Base-by-base conservation (phyloP, 2,888 invertebrate species). In the Drosophila vallismaia region DNA sequence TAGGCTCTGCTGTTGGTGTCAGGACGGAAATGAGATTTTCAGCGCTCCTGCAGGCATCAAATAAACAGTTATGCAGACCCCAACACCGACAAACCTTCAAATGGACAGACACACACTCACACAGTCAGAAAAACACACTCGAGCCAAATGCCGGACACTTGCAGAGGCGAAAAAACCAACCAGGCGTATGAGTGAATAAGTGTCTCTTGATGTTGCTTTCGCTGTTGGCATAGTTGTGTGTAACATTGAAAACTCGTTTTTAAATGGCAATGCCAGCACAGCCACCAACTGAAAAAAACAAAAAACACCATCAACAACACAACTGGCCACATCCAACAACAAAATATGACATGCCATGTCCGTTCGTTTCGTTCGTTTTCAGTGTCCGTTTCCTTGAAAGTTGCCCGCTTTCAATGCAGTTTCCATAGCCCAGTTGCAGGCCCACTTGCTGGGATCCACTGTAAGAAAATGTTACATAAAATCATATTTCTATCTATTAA, bases 271-370 rank as follows among this genome's bases (percentile, higher is more conserved):
- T 48, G 62, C 74, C 72, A 52, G 63, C 24, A 45, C 36, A 28
- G 63, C 59, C 66, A 48, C 45, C 62, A 59, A 48, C 48, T 51
- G 52, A 53, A 74, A 72, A 68, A 75, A 51, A 60, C 28, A 14
- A 68, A 59, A 67, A 62, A 9, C 48, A 49, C 8, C 33, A 60
- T 58, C 59, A 50, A 42, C 60, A 69, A 44, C 64, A 62, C 44
- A 19, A 62, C 49, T 56, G 56, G 67, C 82, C 72, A 56, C 71
- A 79, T 74, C 63, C 83, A 86, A 82, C 81, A 77, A 77, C 71
- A 79, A 79, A 86, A 82, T 78, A 85, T 86, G 82, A 79, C 82
- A 82, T 71, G 56, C 72, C 74, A 82, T 85, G 80, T 85, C 85
- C 83, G 83, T 80, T 83, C 74, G 58, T 55, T 59, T 83, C 76